Percentiles rank a stretch among this genome's conserved stretches.
Conservation (phyloP, 2,888 invertebrate species). For the Phytoseiulus persimilis region DNA sequence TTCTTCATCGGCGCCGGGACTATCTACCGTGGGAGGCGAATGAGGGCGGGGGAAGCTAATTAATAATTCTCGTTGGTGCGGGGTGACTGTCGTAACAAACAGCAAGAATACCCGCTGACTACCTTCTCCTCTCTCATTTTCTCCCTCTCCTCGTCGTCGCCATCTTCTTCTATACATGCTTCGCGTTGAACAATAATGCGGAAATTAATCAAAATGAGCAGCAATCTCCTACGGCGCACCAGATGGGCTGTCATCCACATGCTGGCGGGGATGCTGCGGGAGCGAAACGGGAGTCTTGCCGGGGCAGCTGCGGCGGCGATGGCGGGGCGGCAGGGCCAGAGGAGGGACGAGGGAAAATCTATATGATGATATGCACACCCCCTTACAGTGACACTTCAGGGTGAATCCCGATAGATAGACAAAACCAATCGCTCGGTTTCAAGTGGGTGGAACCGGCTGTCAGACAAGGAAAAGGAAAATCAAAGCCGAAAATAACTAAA, state of each 20-base stretch:
- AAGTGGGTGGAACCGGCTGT: not conserved
- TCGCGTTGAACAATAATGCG: not conserved
- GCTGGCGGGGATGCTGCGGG: not conserved
- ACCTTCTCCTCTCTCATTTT: not conserved
- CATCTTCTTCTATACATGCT: not conserved
- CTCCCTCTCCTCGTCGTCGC: not conserved
- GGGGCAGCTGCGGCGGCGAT: not conserved
- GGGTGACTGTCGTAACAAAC: not conserved
- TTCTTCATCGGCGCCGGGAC: not conserved
- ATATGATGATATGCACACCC: conserved; percentile 5
- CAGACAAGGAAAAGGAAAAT: not conserved
- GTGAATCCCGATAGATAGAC: conserved; percentile 5
- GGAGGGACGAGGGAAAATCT: not conserved
- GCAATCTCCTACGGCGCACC: conserved; percentile 5
- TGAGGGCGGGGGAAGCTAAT: not conserved
- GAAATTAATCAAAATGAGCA: conserved; percentile 5
- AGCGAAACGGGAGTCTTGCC: not conserved
- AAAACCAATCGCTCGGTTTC: conserved; percentile 5
- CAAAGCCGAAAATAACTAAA: not conserved
- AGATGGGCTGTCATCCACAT: conserved; percentile 5
- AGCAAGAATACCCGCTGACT: not conserved
- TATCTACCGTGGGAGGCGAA: not conserved
- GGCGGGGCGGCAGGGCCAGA: not conserved
- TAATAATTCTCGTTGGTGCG: not conserved
- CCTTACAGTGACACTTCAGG: conserved; percentile 5